Evolutionary conservation across 1,140 invertebrate genomes (phyloP), one percentile per base, ranked within the genome.

Genomic region (Panagrolaimus sp.): DNA sequence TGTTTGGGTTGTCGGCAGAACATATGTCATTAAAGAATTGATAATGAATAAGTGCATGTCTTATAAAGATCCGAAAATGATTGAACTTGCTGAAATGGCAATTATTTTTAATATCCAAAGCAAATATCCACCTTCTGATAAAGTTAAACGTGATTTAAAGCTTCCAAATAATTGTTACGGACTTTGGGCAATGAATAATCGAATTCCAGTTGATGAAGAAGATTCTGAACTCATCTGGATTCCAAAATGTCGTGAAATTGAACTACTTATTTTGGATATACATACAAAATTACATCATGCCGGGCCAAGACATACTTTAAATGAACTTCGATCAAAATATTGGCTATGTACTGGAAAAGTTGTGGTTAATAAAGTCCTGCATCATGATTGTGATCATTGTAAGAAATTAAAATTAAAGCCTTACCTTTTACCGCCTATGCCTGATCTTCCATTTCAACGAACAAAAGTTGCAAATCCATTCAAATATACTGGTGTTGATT

Each of bases 271-370:
- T 1, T 5, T 11, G n/a, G 38, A 74, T 0, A 13, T 47, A 0
- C 71, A 72, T 47, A 16, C 68, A 0, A 51, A 16, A 9, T 27
- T 13, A 3, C 14, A n/a, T 5, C 71, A 72, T 57, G 61, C 71
- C 1, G 71, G 72, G 1, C 8, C 47, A 14, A 68, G 46, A 23
- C 71, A 27, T 8, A 61, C 53, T 13, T n/a, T 69, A 1, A 9
- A 25, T 5, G 47, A 42, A 31, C 38, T 70, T 27, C 27, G 69
- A 42, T 20, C 47, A 11, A 25, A 9, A 16, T 14, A 16, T 9
- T 61, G 31, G 43, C 27, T 51, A 2, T 23, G n/a, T 2, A 14
- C n/a, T 3, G 47, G 47, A 2, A 14, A 23, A 51, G 23, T 14
- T 11, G n/a, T 51, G 5, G 47, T 51, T 2, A 27, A 25, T 5